A percentile compares a stretch with the other conserved stretches of the same genome.
phyloP scores from a whole-genome alignment of 2,113 vertebrate species.

The Egretta garzetta region DNA sequence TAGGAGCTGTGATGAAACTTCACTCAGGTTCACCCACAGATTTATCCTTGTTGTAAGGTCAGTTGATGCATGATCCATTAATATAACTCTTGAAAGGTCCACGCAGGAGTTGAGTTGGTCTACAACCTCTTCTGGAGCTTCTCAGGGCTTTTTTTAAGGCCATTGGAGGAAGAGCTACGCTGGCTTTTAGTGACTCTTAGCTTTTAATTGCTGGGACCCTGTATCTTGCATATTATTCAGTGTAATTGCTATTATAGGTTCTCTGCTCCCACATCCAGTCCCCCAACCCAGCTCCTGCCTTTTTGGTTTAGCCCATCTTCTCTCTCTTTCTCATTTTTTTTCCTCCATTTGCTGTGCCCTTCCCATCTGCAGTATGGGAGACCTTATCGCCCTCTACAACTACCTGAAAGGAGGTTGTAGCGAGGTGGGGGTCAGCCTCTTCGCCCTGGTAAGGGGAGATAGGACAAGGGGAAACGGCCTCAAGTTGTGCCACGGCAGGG shows the following conservation, averaged over 20 bases:
- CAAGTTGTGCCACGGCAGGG: no score
- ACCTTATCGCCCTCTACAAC: no score
- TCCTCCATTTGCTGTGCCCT: neutral
- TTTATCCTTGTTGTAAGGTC: neutral
- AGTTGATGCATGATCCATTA: fast-evolving
- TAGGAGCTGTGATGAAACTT: neutral
- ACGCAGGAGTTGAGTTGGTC: neutral
- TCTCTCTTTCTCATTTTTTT: neutral
- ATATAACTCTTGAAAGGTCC: neutral
- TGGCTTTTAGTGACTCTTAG: neutral
- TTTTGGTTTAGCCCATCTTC: neutral
- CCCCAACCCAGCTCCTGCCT: neutral
- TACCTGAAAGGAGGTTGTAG: no score
- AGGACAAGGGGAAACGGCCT: no score
- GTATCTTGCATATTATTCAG: neutral
- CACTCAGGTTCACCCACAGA: neutral
- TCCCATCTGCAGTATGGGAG: neutral
- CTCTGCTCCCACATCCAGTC: fast-evolving
- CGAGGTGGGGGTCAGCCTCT: no score
- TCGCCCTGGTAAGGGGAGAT: no score
- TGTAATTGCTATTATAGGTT: neutral
- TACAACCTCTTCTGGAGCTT: neutral
- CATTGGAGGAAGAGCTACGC: neutral
- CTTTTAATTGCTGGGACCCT: neutral
- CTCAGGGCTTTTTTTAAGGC: neutral